phyloP scores from a whole-genome alignment of 2,113 vertebrate species.

The Mormyrus iriodes region DNA sequence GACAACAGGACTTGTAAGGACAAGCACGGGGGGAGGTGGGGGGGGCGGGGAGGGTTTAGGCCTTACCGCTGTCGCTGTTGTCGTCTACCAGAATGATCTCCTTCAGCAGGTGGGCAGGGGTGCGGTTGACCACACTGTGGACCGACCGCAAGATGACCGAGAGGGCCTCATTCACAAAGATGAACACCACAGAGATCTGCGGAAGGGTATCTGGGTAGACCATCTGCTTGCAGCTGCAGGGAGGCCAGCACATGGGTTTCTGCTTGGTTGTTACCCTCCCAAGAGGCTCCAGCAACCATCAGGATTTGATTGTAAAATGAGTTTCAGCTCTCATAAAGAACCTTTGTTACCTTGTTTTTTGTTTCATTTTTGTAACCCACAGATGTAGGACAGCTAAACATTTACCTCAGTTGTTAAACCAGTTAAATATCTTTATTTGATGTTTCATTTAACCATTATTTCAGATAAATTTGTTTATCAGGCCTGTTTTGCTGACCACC shows the following conservation, averaged over 20 bases:
- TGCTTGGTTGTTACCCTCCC: not conserved
- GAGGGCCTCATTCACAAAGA: conserved; percentile 92
- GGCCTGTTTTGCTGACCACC: not conserved
- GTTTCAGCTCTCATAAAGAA: not conserved
- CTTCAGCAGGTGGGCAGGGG: conserved; percentile 85
- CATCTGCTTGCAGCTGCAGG: conserved; percentile 79
- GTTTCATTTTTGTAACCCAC: not conserved
- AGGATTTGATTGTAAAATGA: not conserved
- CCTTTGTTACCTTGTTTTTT: not conserved
- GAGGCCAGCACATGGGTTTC: not conserved
- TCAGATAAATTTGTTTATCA: not conserved
- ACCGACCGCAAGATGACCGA: conserved; percentile 94
- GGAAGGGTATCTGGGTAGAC: conserved; percentile 74
- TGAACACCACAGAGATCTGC: conserved; percentile 94
- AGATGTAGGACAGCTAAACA: not conserved
- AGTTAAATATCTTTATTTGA: not conserved
- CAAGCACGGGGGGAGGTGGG: no score
- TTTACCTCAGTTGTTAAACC: not conserved
- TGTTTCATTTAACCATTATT: conserved; percentile 1
- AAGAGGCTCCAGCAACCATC: not conserved
- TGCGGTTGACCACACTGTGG: conserved; percentile 95
- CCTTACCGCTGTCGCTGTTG: conserved; percentile 90
- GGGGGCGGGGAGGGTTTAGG: not conserved
- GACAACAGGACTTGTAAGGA: no score
- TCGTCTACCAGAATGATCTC: conserved; percentile 96